These are phyloP conservation scores for Capreolus pygargus DNA, from an alignment of 2,113 vertebrate genomes.

Conservation along the genomic window DNA sequence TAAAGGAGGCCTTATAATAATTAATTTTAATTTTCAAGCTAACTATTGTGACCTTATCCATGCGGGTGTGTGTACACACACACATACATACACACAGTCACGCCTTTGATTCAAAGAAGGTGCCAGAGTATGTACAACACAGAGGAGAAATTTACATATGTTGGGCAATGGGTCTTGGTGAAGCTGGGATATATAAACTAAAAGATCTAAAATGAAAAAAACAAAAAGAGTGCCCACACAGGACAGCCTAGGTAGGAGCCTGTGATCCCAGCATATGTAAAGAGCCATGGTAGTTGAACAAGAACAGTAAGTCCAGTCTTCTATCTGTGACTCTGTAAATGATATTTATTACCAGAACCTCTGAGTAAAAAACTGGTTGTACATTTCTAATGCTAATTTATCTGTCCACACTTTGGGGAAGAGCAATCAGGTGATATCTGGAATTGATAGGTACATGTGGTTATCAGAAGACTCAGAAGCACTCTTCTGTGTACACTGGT, in stretches of 20 bases:
- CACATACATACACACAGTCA: not conserved
- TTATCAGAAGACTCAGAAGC: not conserved
- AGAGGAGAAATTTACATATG: not conserved
- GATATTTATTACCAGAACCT: not conserved
- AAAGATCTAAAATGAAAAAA: not conserved
- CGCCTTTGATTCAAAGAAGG: not conserved
- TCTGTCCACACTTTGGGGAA: not conserved
- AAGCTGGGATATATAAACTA: not conserved
- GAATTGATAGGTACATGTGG: not conserved
- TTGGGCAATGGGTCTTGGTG: not conserved
- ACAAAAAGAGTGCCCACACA: not conserved
- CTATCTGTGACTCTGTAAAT: not conserved
- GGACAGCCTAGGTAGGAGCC: not conserved
- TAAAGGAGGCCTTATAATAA: not conserved
- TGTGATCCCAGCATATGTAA: not conserved
- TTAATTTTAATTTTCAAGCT: not conserved
- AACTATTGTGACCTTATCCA: not conserved
- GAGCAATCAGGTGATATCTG: not conserved
- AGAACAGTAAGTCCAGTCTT: not conserved
- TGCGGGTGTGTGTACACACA: rapidly evolving
- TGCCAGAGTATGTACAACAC: not conserved
- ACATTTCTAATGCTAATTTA: not conserved
- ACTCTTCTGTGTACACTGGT: not conserved
- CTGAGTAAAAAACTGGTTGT: not conserved
- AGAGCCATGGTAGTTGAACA: not conserved